These are phyloP conservation scores for Pristis pectinata DNA, from an alignment of 2,797 vertebrate species.

Conservation along the genomic window DNA sequence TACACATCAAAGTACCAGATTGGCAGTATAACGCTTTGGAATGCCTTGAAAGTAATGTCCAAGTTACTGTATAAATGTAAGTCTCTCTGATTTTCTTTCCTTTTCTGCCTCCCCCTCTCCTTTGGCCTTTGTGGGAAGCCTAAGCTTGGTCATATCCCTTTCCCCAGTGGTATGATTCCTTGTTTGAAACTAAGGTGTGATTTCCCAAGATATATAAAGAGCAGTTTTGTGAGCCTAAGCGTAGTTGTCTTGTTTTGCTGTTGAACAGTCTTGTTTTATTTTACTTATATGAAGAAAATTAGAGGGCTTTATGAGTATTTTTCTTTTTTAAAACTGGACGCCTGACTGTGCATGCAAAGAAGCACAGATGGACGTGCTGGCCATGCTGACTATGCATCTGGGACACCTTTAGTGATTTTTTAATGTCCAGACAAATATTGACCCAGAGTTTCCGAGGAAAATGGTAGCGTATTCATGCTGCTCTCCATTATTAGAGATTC, in stretches of 20 bases:
- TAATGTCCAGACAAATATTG: not conserved
- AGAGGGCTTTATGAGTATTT: not conserved
- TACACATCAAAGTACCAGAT: no score
- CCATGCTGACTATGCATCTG: not conserved
- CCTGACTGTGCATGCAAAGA: not conserved
- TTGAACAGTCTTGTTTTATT: not conserved
- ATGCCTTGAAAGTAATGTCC: no score
- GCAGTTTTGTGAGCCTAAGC: not conserved
- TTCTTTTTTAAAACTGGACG: not conserved
- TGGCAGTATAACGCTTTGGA: no score
- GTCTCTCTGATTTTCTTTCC: no score
- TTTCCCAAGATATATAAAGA: not conserved
- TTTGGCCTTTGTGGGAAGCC: not conserved
- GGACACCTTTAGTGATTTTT: not conserved
- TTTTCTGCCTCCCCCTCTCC: no score
- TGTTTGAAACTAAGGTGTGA: not conserved
- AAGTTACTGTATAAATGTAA: no score
- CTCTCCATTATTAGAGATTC: not conserved
- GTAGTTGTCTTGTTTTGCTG: not conserved
- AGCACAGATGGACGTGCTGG: not conserved
- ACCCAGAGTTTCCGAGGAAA: not conserved
- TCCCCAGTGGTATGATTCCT: not conserved
- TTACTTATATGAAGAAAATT: not conserved
- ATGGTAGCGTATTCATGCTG: not conserved
- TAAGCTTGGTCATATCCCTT: not conserved